Conservation (phyloP, 2,888 invertebrate genomes). For the Dendrolimus houi region DNA sequence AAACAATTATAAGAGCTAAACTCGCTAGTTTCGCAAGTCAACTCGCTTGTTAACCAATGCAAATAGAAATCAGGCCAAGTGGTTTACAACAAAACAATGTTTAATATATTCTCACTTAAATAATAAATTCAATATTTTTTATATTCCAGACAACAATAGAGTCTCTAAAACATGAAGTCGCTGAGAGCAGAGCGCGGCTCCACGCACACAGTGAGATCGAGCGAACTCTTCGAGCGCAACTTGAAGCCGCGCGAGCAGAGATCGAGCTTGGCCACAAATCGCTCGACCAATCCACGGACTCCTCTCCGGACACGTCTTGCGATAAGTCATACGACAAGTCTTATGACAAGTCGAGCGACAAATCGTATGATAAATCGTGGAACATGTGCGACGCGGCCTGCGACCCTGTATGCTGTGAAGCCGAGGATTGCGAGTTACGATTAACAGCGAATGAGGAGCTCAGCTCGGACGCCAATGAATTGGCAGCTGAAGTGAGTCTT, state of each 20-base stretch:
- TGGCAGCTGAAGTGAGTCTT: slow-evolving; percentile 58
- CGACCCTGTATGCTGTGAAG: slow-evolving; percentile 59
- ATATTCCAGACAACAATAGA: slow-evolving; percentile 63
- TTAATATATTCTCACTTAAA: neutral
- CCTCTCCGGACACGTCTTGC: slow-evolving; percentile 14
- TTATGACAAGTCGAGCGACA: slow-evolving; percentile 15
- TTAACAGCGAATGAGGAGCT: slow-evolving; percentile 55
- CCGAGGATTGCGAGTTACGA: slow-evolving; percentile 50
- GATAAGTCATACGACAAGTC: slow-evolving; percentile 18
- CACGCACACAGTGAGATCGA: slow-evolving; percentile 67
- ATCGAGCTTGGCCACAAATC: slow-evolving; percentile 25
- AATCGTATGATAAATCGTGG: slow-evolving; percentile 34
- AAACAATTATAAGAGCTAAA: too few species aligned
- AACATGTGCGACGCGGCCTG: slow-evolving; percentile 60
- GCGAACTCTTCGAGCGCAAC: slow-evolving; percentile 61
- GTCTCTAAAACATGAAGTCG: slow-evolving; percentile 63
- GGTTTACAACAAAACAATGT: too few species aligned
- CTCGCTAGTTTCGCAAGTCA: too few species aligned
- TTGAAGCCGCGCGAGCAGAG: slow-evolving; percentile 60
- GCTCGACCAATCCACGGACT: slow-evolving; percentile 8
- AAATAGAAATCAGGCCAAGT: too few species aligned
- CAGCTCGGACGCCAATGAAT: slow-evolving; percentile 62
- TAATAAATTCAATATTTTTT: slow-evolving; percentile 1
- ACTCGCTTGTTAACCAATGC: too few species aligned
- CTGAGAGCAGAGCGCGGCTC: slow-evolving; percentile 58